Evolutionary conservation across 2,888 invertebrate genomes (phyloP), one percentile per base, ranked within the genome.

Genomic region (Tigriopus californicus): DNA sequence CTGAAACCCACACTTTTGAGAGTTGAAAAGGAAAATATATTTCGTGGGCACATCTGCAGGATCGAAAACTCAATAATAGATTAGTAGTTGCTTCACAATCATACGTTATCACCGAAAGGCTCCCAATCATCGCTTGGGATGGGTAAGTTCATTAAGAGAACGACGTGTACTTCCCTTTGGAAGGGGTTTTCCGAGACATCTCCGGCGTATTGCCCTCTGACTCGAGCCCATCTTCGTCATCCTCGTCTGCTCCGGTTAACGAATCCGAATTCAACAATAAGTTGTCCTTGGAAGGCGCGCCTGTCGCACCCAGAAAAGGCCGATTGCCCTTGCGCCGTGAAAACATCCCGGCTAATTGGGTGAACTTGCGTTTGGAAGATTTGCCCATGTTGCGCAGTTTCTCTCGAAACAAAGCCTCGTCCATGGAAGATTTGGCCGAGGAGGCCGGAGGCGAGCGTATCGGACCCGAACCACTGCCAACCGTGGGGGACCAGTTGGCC

Each of bases 361-460:
- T 79, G 71, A 85, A 85, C 71, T 85, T 85, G 68, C 83, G 83
- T 62, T 82, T 79, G 8, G 85, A 85, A 64, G 81, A 81, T 77
- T 85, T 85, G 44, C 85, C 84, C 85, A 85, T 85, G 70, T 83
- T 82, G 71, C 81, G 80, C 61, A 85, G 74, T 65, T 82, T 77
- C 70, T 85, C 85, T 67, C 80, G 82, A 65, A 85, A 85, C 8
- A 77, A 74, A 54, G 77, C 81, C 66, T 84, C 84, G 65, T 81
- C 81, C 58, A 63, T 61, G 62, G 65, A 33, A 66, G 64, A 41
- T 63, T 44, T 44, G 47, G 25, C 24, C 20, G 18, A 48, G 25
- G 42, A 22, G 25, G 40, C 64, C 60, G 49, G 13, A 22, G 47
- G 54, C 20, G 54, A 63, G 81, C 81, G 33, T 70, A 60, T 12